Evolutionary conservation across 2,113 vertebrate genomes (phyloP).

Genomic region (Dicentrarchus labrax): DNA sequence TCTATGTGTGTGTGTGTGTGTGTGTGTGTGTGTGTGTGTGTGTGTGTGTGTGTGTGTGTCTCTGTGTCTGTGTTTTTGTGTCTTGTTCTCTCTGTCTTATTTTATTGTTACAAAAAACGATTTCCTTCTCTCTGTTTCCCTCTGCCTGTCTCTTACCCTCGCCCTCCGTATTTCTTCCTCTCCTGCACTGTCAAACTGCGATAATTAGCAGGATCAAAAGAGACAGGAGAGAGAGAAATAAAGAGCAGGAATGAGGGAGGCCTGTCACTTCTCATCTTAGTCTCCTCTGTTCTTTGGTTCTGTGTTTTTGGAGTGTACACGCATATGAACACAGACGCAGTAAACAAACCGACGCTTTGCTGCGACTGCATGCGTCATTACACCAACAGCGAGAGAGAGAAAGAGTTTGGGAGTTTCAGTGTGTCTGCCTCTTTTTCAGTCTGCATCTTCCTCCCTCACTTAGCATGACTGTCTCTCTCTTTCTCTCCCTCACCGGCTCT

Average conservation of each 20-base stretch:
- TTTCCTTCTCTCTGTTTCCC: conserved; percentile 40
- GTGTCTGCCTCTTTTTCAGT: conserved; percentile 1
- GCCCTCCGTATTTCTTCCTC: conserved; percentile 45
- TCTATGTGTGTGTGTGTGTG: background rate
- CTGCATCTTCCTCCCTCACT: conserved; percentile 35
- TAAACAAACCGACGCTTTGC: conserved; percentile 44
- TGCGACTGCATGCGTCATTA: conserved; percentile 29
- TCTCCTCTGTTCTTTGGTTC: conserved; percentile 27
- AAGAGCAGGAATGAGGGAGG: conserved; percentile 57
- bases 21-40: background rate
- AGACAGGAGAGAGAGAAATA: conserved; percentile 45
- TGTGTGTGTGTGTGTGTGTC: no score
- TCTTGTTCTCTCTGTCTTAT: conserved; percentile 23
- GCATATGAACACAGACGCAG: conserved; percentile 13
- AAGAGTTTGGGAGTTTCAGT: conserved; percentile 8
- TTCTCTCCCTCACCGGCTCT: conserved; percentile 31
- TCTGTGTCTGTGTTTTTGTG: background rate
- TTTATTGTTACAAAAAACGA: conserved; percentile 31
- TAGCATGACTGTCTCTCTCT: conserved; percentile 38
- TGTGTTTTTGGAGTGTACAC: background rate
- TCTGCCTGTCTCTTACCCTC: conserved; percentile 19
- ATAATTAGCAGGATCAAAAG: conserved; percentile 71
- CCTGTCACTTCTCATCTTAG: conserved; percentile 61
- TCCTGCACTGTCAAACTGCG: conserved; percentile 65
- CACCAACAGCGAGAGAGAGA: background rate